Conservation (phyloP, 2,888 invertebrate genomes). For the Falcaria lacertinaria region DNA sequence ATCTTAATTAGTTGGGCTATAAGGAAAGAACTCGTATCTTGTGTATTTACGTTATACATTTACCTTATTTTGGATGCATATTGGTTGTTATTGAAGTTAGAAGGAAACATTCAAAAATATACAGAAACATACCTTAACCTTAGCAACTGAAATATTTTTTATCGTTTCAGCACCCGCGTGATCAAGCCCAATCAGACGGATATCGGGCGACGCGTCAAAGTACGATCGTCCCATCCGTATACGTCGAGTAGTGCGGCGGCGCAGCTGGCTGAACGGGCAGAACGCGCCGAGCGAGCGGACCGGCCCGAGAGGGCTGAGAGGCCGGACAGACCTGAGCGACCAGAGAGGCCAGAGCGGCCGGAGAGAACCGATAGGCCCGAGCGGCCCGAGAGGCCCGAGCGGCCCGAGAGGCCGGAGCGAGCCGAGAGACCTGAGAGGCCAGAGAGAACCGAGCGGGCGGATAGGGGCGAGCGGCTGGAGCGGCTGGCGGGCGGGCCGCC, state of each 20-base stretch:
- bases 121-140: too few relatives aligned
- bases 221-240: slow-evolving; percentile 75
- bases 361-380: slow-evolving; percentile 45
- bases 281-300: slow-evolving; percentile 30
- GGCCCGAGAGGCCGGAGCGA: slow-evolving; percentile 44
- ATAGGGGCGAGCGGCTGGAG: slow-evolving; percentile 32
- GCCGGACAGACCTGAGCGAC: slow-evolving; percentile 41
- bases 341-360: slow-evolving; percentile 39
- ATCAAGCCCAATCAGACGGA: slow-evolving; percentile 95
- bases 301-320: slow-evolving; percentile 38
- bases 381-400: slow-evolving; percentile 43
- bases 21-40: too few relatives aligned
- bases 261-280: slow-evolving; percentile 42
- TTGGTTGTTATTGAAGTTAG: too few relatives aligned
- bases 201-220: slow-evolving; percentile 92
- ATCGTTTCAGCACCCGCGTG: slow-evolving; percentile 89
- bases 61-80: too few relatives aligned
- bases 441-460: slow-evolving; percentile 45
- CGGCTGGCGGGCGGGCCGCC: slow-evolving; percentile 37
- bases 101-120: too few relatives aligned
- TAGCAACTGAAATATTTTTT: slow-evolving; percentile 3
- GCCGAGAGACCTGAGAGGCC: slow-evolving; percentile 39
- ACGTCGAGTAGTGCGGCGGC: slow-evolving; percentile 49
- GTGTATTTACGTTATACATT: too few relatives aligned
- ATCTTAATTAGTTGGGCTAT: too few relatives aligned